Evolutionary conservation across 2,113 vertebrate genomes (phyloP).

Genomic region (Periophthalmus modestus): DNA sequence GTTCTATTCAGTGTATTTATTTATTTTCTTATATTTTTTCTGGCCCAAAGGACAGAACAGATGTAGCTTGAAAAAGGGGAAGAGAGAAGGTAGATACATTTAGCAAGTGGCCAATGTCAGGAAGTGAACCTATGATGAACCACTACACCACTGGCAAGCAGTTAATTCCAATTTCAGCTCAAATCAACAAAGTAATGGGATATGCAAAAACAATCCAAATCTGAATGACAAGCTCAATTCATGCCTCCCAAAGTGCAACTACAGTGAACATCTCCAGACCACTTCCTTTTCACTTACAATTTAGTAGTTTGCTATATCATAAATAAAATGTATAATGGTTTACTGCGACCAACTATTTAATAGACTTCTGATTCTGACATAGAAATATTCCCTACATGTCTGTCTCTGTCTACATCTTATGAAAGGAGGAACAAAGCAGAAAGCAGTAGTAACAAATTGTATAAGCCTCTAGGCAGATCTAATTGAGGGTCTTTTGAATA

Average conservation of each 20-base stretch:
- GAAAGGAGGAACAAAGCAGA: constrained; percentile 55
- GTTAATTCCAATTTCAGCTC: neutral
- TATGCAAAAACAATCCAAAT: neutral
- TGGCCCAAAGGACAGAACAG: no score
- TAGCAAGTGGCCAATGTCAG: no score
- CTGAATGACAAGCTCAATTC: neutral
- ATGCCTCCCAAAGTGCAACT: neutral
- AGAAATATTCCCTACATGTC: constrained; percentile 16
- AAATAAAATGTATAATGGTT: neutral
- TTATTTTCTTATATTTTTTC: no score
- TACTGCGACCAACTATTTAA: neutral
- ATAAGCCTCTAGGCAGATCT: constrained; percentile 47
- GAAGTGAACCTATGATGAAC: no score
- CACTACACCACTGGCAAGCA: no score
- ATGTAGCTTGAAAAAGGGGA: no score
- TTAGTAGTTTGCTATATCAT: neutral
- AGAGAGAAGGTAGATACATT: no score
- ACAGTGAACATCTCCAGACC: neutral
- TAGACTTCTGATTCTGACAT: constrained; percentile 36
- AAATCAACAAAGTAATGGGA: neutral
- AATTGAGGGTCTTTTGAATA: constrained; percentile 58
- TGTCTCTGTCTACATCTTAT: constrained; percentile 55
- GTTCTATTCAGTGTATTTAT: no score
- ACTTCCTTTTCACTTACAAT: neutral
- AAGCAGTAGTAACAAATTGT: constrained; percentile 33